phyloP scores from a whole-genome alignment of 1,140 invertebrate genomes.

The Cepaea nemoralis region DNA sequence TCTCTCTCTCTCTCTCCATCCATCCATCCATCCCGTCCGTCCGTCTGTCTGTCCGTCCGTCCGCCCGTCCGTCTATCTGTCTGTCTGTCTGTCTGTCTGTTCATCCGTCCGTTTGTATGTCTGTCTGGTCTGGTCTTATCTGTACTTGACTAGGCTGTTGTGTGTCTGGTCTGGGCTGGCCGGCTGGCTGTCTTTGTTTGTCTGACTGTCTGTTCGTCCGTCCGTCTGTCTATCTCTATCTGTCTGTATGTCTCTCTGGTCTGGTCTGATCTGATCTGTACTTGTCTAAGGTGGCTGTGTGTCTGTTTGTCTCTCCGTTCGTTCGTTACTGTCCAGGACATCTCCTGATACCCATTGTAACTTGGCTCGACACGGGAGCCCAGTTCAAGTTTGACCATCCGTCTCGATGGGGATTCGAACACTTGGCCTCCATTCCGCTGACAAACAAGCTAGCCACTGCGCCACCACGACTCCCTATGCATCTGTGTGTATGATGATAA shows the following conservation, averaged over 20 bases:
- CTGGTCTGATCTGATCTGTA: neutral
- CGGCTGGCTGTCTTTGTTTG: neutral
- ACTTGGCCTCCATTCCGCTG: neutral
- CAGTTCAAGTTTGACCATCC: neutral
- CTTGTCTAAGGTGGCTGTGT: neutral
- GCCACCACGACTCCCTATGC: neutral
- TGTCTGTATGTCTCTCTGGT: no score
- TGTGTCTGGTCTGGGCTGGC: no score
- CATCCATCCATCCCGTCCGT: neutral
- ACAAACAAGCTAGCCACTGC: neutral
- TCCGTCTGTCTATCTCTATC: no score
- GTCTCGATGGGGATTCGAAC: neutral
- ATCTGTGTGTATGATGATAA: neutral
- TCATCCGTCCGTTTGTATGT: neutral
- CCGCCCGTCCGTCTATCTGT: no score
- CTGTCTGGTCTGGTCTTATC: no score
- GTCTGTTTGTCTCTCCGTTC: neutral
- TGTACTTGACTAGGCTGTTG: no score
- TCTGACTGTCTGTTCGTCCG: no score
- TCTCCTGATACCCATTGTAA: no score
- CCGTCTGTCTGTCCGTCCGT: no score
- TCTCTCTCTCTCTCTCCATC: neutral
- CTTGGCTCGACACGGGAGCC: no score
- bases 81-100: neutral
- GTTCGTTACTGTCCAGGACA: neutral